Evolutionary conservation across 2,113 vertebrate genomes (phyloP).

Genomic region (Caloenas nicobarica): DNA sequence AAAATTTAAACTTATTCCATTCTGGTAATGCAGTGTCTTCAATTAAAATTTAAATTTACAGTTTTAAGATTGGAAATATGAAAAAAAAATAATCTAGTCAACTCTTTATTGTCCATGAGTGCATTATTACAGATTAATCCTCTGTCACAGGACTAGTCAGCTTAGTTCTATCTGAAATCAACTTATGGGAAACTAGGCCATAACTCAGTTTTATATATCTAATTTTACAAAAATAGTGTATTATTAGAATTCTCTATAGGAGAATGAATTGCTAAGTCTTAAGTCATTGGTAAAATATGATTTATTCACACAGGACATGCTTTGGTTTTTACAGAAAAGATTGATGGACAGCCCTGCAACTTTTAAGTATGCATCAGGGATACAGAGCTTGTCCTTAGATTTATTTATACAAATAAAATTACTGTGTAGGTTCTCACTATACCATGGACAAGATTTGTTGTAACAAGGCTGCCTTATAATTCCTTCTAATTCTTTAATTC

Average conservation of each 20-base stretch:
- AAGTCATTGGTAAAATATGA: background rate
- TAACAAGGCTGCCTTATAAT: background rate
- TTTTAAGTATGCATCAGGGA: background rate
- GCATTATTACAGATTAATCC: background rate
- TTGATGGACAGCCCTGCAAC: background rate
- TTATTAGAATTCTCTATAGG: background rate
- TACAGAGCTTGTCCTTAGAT: background rate
- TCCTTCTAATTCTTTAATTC: too few species aligned
- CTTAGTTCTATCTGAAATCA: background rate
- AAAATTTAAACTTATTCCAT: background rate
- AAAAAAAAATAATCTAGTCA: background rate
- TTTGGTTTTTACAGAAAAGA: background rate
- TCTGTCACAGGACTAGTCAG: background rate
- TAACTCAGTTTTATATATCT: background rate
- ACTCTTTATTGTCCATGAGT: background rate
- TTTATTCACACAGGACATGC: background rate
- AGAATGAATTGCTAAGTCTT: background rate
- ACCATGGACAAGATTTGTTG: fast-evolving
- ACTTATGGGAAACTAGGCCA: background rate
- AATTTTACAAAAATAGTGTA: background rate
- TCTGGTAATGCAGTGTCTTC: background rate
- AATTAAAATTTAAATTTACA: background rate
- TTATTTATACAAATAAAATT: background rate
- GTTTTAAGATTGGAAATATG: background rate
- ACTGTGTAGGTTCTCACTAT: background rate